These are phyloP conservation scores for Stylophora pistillata DNA, from an alignment of 64 coral and sea anemone genomes.

Conservation along the genomic window DNA sequence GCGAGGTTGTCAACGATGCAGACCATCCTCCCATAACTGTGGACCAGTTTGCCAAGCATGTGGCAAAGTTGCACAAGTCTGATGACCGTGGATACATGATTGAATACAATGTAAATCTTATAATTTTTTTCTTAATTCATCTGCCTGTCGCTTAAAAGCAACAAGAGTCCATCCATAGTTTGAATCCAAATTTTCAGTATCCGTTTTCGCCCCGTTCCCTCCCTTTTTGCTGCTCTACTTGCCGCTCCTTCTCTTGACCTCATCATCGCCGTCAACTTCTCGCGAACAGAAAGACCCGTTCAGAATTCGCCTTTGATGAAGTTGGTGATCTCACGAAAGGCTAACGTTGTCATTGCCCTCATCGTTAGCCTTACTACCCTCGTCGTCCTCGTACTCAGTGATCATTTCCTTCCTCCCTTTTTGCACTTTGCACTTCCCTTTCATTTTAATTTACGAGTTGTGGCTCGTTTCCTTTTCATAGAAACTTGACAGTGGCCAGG, in stretches of 20 bases:
- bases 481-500: slow-evolving; percentile 89
- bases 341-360: too few species aligned
- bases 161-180: too few species aligned
- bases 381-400: too few species aligned
- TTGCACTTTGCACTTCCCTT: background rate
- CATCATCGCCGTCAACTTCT: too few species aligned
- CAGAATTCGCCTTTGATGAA: too few species aligned
- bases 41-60: slow-evolving; percentile 88
- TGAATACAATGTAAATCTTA: slow-evolving; percentile 92
- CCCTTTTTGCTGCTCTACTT: too few species aligned
- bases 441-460: background rate
- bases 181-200: background rate
- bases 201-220: background rate
- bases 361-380: too few species aligned
- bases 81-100: slow-evolving; percentile 99
- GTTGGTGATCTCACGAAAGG: too few species aligned
- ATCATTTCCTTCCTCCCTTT: background rate
- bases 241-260: too few species aligned
- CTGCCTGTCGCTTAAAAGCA: background rate
- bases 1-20: slow-evolving; percentile 74
- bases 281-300: too few species aligned
- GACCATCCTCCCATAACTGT: slow-evolving; percentile 81
- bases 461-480: slow-evolving; percentile 20
- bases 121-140: background rate
- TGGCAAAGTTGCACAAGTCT: slow-evolving; percentile 93